These are phyloP conservation scores for Ericerus pela DNA, from an alignment of 1,140 invertebrate species.

Conservation along the genomic window DNA sequence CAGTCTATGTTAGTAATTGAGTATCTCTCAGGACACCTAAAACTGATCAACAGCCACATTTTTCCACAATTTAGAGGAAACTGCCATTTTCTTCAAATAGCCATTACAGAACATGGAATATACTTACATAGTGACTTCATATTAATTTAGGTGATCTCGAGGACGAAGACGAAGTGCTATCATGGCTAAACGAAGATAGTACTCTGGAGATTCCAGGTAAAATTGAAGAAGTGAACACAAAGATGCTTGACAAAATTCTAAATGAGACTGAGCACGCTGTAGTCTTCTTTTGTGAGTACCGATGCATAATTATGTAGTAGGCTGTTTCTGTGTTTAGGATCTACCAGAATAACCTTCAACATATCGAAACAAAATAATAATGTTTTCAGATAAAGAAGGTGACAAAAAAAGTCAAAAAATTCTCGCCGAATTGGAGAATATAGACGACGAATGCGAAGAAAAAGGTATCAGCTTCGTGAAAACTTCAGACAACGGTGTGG, in stretches of 20 bases:
- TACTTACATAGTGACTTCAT: too few relatives aligned
- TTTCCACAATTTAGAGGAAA: too few relatives aligned
- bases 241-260: conserved; percentile 81
- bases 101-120: too few relatives aligned
- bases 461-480: conserved; percentile 86
- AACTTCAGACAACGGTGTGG: conserved; percentile 74
- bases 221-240: conserved; percentile 84
- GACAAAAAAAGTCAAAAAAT: conserved; percentile 83
- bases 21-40: too few relatives aligned
- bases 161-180: conserved; percentile 77
- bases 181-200: conserved; percentile 82
- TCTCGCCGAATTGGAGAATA: conserved; percentile 77
- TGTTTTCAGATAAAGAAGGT: conserved; percentile 58
- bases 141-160: conserved; percentile 53
- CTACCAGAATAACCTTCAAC: background rate
- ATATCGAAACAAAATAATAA: background rate
- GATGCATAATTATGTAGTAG: background rate
- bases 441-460: conserved; percentile 85
- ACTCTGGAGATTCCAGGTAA: conserved; percentile 80
- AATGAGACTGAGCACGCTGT: conserved; percentile 76
- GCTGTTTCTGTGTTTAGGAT: too few relatives aligned
- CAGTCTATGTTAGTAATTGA: too few relatives aligned
- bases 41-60: too few relatives aligned
- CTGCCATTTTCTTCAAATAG: too few relatives aligned
- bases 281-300: conserved; percentile 77